These are phyloP conservation scores for Eclectus roratus DNA, from an alignment of 2,113 vertebrate genomes.

Conservation along the genomic window DNA sequence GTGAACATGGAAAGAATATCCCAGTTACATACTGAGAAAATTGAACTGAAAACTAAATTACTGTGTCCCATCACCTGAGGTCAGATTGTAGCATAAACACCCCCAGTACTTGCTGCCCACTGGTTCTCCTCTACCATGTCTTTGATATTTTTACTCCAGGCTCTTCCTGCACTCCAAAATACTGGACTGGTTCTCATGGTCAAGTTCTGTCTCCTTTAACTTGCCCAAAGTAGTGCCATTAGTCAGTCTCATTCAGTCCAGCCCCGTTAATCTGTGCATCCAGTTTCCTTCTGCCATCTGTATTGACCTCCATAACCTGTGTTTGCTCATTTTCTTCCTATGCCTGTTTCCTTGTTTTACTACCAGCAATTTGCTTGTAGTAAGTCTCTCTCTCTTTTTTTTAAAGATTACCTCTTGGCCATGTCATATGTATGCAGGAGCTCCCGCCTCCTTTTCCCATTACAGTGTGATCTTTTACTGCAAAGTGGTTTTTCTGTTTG, in stretches of 20 bases:
- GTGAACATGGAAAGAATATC: neutral
- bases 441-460: neutral
- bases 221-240: neutral
- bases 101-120: rapidly evolving
- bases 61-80: neutral
- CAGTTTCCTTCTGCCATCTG: neutral
- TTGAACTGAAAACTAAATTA: neutral
- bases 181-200: neutral
- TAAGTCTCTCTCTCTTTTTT: neutral
- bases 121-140: neutral
- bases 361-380: neutral
- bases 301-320: neutral
- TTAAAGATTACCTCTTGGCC: neutral
- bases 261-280: neutral
- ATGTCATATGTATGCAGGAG: neutral
- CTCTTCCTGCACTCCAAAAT: neutral
- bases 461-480: neutral
- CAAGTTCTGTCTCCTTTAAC: neutral
- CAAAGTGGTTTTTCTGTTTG: neutral
- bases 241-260: neutral
- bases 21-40: neutral
- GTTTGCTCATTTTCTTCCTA: neutral
- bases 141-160: neutral
- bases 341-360: neutral
- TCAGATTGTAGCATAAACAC: neutral